Conservation (phyloP, 2,888 invertebrate species). For the Sepioteuthis lessoniana region DNA sequence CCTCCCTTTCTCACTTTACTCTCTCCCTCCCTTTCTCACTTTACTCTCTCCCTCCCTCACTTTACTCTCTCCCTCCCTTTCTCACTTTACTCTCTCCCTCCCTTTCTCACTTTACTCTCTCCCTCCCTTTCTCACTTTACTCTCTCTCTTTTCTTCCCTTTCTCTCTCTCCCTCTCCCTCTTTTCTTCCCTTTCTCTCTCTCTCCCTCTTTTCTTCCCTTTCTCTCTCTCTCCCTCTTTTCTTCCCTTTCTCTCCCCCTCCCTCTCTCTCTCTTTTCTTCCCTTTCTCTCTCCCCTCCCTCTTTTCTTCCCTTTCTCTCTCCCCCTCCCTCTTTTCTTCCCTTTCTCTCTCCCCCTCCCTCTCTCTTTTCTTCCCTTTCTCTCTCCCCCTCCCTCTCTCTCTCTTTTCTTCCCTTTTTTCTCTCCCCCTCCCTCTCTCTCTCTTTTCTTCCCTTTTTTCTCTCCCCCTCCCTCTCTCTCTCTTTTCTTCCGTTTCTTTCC, state of each 20-base stretch:
- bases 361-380: not conserved
- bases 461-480: constrained; percentile 6
- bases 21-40: not conserved
- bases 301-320: not conserved
- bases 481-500: not conserved
- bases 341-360: not conserved
- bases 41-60: no score
- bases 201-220: not conserved
- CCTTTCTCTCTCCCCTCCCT: not conserved
- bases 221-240: not conserved
- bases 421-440: not conserved
- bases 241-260: not conserved
- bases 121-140: not conserved
- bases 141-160: not conserved
- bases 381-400: not conserved
- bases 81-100: not conserved
- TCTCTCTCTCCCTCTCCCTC: not conserved
- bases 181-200: not conserved
- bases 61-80: not conserved
- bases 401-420: not conserved
- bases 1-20: not conserved
- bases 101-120: not conserved
- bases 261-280: not conserved
- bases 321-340: not conserved
- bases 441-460: no score